phyloP scores from a whole-genome alignment of 2,888 invertebrate genomes.

The Xestia xanthographa region DNA sequence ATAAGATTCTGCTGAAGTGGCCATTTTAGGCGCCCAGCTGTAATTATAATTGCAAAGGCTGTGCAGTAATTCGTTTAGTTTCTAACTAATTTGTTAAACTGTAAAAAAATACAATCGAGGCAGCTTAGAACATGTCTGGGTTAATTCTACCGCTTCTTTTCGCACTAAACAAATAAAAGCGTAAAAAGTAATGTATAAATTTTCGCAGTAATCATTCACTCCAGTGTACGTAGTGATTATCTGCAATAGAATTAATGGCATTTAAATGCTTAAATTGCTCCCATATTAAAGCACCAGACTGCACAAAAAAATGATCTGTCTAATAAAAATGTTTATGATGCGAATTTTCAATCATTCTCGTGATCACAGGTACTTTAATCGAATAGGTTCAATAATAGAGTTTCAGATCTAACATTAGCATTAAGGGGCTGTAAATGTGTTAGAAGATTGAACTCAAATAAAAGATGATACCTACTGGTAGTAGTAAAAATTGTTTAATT shows the following conservation, averaged over 20 bases:
- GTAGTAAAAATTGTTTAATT: neutral
- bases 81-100: neutral
- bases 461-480: neutral
- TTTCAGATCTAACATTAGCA: neutral
- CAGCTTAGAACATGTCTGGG: slow-evolving; percentile 7
- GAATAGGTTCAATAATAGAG: slow-evolving; percentile 23
- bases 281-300: slow-evolving; percentile 19
- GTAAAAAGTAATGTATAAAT: slow-evolving; percentile 19
- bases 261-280: slow-evolving; percentile 53
- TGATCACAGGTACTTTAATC: slow-evolving; percentile 18
- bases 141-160: slow-evolving; percentile 20
- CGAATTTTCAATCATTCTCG: slow-evolving; percentile 38
- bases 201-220: slow-evolving; percentile 50
- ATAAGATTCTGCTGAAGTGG: no score
- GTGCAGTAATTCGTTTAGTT: neutral
- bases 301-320: slow-evolving; percentile 27
- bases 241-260: slow-evolving; percentile 61
- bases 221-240: slow-evolving; percentile 47
- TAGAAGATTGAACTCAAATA: neutral
- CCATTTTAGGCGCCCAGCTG: no score
- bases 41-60: neutral
- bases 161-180: slow-evolving; percentile 45
- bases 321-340: slow-evolving; percentile 25
- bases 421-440: neutral
- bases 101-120: neutral